Evolutionary conservation across 2,888 invertebrate species (phyloP), one percentile per base, ranked within the genome.

Genomic region (Cryptocephalus primarius): DNA sequence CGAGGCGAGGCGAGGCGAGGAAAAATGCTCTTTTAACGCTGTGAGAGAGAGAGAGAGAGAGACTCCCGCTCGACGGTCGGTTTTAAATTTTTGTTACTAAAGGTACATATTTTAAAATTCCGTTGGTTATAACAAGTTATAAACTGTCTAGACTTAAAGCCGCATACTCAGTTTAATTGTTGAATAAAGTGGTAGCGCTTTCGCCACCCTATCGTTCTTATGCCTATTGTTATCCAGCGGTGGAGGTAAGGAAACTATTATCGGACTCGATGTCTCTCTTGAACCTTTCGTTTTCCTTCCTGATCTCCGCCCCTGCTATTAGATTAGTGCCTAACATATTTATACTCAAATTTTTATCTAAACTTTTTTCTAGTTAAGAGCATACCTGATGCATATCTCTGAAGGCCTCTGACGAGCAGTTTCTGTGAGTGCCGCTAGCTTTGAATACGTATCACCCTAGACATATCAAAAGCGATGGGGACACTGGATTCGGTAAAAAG

Each of bases 291-390:
- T 11, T 12, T 11, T 12, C 6, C 36, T 12, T 11, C 12, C 36
- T 12, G 39, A 45, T 40, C 43, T 43, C 42, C 48, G 44, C 33
- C 44, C 44, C 39, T 40, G 41, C 47, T 45, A 54, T 65, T 67
- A 67, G 66, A 65, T 65, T 67, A 67, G 67, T 67, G 67, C 67
- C 65, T 66, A 53, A 54, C 48, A 63, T 57, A 58, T 57, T 58
- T 60, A 58, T 56, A 60, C 56, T 61, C 59, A 57, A 61, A 57
- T 58, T 60, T 57, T 60, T 61, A 63, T 58, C 57, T 59, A 57
- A n/a, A 22, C 22, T 22, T 22, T 22, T 22, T 22, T 22, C 22
- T 22, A 22, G 6, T 50, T 62, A 48, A 47, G 43, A 42, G 50
- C 47, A 50, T 45, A 48, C 45, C 43, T 45, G 46, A 43, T 47